Evolutionary conservation across 2,888 invertebrate species (phyloP).

Genomic region (Rhagonycha lutea): DNA sequence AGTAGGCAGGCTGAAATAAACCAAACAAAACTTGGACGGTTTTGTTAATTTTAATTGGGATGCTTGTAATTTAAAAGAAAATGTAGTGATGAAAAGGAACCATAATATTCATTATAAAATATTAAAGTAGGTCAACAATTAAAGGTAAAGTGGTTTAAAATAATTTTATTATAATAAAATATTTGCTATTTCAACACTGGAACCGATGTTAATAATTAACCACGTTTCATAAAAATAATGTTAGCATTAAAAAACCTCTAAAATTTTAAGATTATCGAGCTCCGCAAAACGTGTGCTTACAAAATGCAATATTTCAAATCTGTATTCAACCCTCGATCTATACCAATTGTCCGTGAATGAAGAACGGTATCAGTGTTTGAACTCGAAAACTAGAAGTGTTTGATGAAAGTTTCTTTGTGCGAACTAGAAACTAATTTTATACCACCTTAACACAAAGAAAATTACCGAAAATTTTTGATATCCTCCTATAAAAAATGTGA

Average conservation of each 20-base stretch:
- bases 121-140: not conserved
- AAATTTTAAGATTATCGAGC: slow-evolving; percentile 23
- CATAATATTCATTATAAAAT: too few species aligned
- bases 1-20: too few species aligned
- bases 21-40: too few species aligned
- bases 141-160: not conserved
- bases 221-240: not conserved
- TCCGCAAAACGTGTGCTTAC: slow-evolving; percentile 40
- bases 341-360: slow-evolving; percentile 47
- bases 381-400: slow-evolving; percentile 33
- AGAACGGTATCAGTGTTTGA: slow-evolving; percentile 41
- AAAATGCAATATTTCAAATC: slow-evolving; percentile 47
- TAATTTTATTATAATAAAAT: not conserved
- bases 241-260: not conserved
- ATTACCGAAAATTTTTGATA: not conserved
- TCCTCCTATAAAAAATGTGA: not conserved
- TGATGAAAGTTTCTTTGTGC: slow-evolving; percentile 34
- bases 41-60: too few species aligned
- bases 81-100: too few species aligned
- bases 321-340: slow-evolving; percentile 46
- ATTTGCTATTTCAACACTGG: not conserved
- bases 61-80: too few species aligned
- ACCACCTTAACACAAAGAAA: slow-evolving; percentile 1
- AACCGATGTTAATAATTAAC: not conserved
- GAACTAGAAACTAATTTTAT: slow-evolving; percentile 6